Conservation (phyloP, 2,888 invertebrate species). For the Eilema caniola region DNA sequence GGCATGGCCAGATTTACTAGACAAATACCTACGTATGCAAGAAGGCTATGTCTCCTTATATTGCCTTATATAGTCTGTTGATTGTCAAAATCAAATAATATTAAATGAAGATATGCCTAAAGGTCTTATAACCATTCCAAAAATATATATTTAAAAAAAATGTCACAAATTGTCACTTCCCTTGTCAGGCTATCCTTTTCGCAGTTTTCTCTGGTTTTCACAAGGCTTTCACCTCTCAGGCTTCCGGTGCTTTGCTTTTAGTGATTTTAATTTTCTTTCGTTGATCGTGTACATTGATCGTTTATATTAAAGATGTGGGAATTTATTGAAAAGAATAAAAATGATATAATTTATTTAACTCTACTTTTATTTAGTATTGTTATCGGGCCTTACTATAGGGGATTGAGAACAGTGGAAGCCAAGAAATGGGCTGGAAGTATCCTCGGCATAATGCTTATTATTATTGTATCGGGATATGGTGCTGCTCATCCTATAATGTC, state of each 20-base stretch:
- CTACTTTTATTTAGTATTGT: slow-evolving; percentile 90
- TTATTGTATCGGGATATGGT: slow-evolving; percentile 75
- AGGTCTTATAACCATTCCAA: too few species aligned
- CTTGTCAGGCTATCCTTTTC: not conserved
- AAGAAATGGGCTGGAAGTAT: slow-evolving; percentile 87
- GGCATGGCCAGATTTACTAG: too few species aligned
- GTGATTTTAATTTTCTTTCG: not conserved
- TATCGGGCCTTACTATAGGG: slow-evolving; percentile 89
- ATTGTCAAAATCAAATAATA: too few species aligned
- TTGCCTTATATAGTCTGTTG: too few species aligned
- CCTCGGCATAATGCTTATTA: slow-evolving; percentile 72
- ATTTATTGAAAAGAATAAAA: slow-evolving; percentile 88
- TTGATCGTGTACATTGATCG: not conserved
- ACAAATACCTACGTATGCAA: too few species aligned
- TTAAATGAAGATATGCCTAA: too few species aligned
- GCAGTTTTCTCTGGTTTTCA: not conserved
- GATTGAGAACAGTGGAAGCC: slow-evolving; percentile 65
- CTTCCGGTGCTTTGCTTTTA: not conserved
- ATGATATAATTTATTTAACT: slow-evolving; percentile 91
- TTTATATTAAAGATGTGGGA: slow-evolving; percentile 61
- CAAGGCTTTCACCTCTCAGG: not conserved
- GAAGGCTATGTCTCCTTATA: too few species aligned
- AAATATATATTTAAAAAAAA: too few species aligned
- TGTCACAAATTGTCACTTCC: too few species aligned
- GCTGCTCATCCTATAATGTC: slow-evolving; percentile 78